Percentiles rank a stretch among this genome's conserved stretches.
Conservation (phyloP, 2,113 vertebrate genomes). For the Tachysurus fulvidraco region DNA sequence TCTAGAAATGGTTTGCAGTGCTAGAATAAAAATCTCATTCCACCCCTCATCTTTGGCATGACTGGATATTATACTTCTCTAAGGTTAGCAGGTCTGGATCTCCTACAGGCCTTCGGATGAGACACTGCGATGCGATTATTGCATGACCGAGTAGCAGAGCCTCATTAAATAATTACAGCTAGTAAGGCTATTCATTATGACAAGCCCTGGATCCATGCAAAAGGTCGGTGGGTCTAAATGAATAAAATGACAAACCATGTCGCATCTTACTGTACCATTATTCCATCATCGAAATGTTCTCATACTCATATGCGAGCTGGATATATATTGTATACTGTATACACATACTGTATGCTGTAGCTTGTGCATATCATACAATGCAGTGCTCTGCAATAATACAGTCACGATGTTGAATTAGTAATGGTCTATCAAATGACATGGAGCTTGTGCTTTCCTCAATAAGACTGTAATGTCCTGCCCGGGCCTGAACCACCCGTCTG, state of each 20-base stretch:
- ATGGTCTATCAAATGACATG: conserved; percentile 42
- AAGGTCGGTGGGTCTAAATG: background rate
- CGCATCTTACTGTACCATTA: background rate
- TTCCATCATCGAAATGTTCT: background rate
- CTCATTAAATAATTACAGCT: conserved; percentile 37
- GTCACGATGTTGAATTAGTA: conserved; percentile 33
- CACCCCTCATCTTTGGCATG: background rate
- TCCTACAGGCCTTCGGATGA: background rate
- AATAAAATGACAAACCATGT: background rate
- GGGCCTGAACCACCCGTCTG: background rate
- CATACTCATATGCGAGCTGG: background rate
- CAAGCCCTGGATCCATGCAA: background rate
- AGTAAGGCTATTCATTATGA: conserved; percentile 17
- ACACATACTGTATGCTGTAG: background rate
- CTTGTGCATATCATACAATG: conserved; percentile 17
- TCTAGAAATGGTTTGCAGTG: background rate
- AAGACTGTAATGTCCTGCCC: background rate
- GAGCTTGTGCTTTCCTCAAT: conserved; percentile 36
- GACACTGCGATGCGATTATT: background rate
- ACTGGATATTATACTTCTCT: background rate
- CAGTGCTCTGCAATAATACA: conserved; percentile 34
- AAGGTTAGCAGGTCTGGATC: background rate
- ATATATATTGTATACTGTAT: background rate
- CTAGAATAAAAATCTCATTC: background rate
- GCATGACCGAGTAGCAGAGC: background rate